phyloP scores from a whole-genome alignment of 2,113 vertebrate species.

The Marcusenius ussheri region DNA sequence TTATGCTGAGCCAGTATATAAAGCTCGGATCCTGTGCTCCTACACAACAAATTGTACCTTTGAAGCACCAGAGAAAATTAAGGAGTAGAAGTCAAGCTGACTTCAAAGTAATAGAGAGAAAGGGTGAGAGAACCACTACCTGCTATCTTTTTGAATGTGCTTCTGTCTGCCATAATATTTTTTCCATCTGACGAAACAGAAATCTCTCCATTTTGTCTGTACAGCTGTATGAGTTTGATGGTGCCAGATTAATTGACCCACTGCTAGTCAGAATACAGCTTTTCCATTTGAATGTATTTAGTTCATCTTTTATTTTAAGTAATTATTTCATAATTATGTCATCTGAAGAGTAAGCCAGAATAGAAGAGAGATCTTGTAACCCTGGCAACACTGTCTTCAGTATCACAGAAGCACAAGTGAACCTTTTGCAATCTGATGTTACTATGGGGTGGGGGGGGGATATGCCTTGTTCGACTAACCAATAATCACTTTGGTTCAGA shows the following conservation, averaged over 20 bases:
- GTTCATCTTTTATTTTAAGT: slow-evolving; percentile 22
- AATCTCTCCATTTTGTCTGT: neutral
- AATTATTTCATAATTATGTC: slow-evolving; percentile 2
- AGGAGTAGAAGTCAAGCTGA: neutral
- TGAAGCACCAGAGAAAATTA: slow-evolving; percentile 4
- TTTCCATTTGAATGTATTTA: slow-evolving; percentile 40
- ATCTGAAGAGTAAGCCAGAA: slow-evolving; percentile 3
- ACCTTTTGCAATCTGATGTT: neutral
- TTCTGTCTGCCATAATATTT: slow-evolving; percentile 6
- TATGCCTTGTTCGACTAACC: neutral
- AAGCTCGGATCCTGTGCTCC: neutral
- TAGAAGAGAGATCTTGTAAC: neutral
- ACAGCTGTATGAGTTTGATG: slow-evolving; percentile 22
- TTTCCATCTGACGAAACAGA: neutral
- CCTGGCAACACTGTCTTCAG: neutral
- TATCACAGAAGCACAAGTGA: neutral
- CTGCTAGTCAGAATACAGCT: slow-evolving; percentile 16
- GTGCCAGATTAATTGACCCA: slow-evolving; percentile 17
- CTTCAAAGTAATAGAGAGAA: neutral
- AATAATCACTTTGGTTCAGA: neutral
- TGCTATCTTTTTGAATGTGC: neutral
- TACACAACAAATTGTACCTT: neutral
- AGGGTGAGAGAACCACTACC: neutral
- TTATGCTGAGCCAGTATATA: neutral
- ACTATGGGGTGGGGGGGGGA: neutral